Evolutionary conservation across 2,888 invertebrate genomes (phyloP).

Genomic region (Andrena marginata): DNA sequence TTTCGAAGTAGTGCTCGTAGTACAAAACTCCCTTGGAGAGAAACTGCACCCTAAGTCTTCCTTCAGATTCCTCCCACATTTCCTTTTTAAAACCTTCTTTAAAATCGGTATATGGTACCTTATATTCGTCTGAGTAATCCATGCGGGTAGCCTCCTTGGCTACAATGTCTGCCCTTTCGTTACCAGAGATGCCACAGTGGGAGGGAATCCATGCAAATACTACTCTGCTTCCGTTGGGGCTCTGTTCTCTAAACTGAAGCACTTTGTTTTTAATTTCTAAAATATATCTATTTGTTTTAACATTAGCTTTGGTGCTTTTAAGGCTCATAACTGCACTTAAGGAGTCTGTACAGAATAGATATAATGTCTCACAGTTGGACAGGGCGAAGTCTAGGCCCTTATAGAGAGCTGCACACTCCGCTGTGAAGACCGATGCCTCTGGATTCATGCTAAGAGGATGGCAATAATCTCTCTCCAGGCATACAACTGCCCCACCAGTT

Average conservation of each 20-base stretch:
- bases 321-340: too few relatives aligned
- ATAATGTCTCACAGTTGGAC: too few relatives aligned
- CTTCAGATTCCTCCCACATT: neutral
- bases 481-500: neutral
- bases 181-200: neutral
- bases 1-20: neutral
- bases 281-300: too few relatives aligned
- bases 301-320: too few relatives aligned
- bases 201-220: neutral
- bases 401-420: too few relatives aligned
- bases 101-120: constrained; percentile 1
- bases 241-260: too few relatives aligned
- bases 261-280: too few relatives aligned
- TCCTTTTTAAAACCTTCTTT: neutral
- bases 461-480: neutral
- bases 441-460: neutral
- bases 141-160: neutral
- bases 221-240: neutral
- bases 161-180: neutral
- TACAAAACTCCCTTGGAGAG: neutral
- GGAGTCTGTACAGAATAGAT: too few relatives aligned
- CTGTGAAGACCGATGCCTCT: too few relatives aligned
- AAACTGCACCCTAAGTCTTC: neutral
- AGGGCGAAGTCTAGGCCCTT: too few relatives aligned
- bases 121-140: neutral